phyloP scores from a whole-genome alignment of 53 echinoderm and acorn worm genomes.

The Mesocentrotus franciscanus region DNA sequence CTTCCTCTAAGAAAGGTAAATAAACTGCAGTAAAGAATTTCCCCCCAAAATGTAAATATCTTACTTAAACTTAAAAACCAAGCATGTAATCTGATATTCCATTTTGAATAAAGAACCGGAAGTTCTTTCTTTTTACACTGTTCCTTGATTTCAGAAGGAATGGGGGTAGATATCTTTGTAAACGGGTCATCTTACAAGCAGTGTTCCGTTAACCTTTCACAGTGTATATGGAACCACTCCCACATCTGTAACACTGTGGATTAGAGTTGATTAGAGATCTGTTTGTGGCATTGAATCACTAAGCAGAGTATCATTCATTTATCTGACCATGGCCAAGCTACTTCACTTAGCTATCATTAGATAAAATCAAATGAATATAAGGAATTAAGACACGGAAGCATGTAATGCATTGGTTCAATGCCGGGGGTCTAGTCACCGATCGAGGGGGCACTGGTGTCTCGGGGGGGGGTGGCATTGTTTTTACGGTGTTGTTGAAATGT shows the following conservation, averaged over 20 bases:
- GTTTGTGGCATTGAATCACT: not conserved
- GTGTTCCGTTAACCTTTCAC: not conserved
- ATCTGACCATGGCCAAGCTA: not conserved
- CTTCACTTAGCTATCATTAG: not conserved
- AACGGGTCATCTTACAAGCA: not conserved
- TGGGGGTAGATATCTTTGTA: not conserved
- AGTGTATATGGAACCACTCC: not conserved
- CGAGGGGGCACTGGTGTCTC: not conserved
- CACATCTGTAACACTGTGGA: not conserved
- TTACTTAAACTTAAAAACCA: no score
- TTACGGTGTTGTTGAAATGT: not conserved
- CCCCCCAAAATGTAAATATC: no score
- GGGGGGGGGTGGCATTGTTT: not conserved
- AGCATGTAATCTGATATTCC: no score
- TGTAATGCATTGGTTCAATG: not conserved
- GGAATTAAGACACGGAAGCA: not conserved
- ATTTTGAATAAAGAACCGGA: no score
- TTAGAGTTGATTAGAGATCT: not conserved
- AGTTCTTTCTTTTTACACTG: no score
- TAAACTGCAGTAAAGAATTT: no score
- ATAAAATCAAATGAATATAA: not conserved
- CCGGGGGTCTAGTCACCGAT: not conserved
- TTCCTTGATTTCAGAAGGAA: no score
- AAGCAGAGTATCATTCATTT: conserved; percentile 2
- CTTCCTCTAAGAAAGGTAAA: no score